These are phyloP conservation scores for Diplodus sargus DNA, from an alignment of 2,797 vertebrate species.

Conservation along the genomic window DNA sequence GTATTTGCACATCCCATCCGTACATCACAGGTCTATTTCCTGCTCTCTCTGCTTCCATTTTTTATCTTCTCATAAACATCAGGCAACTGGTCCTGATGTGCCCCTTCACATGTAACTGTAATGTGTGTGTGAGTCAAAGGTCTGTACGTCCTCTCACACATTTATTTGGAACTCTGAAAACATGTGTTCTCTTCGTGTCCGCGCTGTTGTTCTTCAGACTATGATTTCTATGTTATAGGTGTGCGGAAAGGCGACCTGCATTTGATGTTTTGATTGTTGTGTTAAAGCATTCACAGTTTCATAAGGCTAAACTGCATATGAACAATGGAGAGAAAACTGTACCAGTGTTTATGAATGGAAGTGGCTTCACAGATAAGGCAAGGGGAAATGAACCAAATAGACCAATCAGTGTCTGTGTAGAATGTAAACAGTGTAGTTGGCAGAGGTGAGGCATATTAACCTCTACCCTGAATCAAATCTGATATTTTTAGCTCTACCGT, in stretches of 20 bases:
- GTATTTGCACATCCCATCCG: neutral
- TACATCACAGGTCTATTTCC: neutral
- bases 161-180: neutral
- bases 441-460: conserved; percentile 70
- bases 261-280: neutral
- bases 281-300: neutral
- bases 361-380: conserved; percentile 11
- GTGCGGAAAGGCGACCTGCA: neutral
- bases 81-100: neutral
- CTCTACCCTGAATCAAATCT: conserved; percentile 63
- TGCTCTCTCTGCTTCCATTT: neutral
- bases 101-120: neutral
- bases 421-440: conserved; percentile 70
- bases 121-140: neutral
- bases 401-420: conserved; percentile 41
- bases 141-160: neutral
- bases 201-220: neutral
- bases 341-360: conserved; percentile 18
- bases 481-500: conserved; percentile 74
- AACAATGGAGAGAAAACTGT: conserved; percentile 24
- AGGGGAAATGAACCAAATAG: conserved; percentile 47
- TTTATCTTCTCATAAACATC: neutral
- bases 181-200: neutral
- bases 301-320: neutral
- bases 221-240: neutral